Evolutionary conservation across 1,140 invertebrate species (phyloP).

Genomic region (Ericerus pela): DNA sequence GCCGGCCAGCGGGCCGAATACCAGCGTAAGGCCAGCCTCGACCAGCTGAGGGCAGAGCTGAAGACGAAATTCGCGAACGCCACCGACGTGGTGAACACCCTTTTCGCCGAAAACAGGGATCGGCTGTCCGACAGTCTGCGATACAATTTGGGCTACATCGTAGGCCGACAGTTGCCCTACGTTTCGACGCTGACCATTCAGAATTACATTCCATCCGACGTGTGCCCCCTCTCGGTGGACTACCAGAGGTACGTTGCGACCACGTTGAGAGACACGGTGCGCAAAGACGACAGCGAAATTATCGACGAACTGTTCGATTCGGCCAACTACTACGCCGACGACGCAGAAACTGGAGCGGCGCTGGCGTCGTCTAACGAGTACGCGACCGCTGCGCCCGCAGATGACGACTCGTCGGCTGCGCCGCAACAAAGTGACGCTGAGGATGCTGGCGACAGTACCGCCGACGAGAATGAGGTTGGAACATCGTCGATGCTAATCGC

Average conservation of each 20-base stretch:
- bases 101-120: neutral
- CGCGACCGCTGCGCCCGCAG: no score
- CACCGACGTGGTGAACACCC: neutral
- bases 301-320: no score
- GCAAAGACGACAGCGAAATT: no score
- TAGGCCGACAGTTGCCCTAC: neutral
- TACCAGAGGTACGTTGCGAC: neutral
- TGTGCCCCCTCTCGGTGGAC: neutral
- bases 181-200: neutral
- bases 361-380: no score
- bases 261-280: neutral
- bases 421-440: no score
- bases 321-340: no score
- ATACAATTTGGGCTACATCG: neutral
- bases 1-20: neutral
- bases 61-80: neutral
- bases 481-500: no score
- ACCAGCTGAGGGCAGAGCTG: neutral
- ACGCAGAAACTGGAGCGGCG: no score
- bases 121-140: neutral
- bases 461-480: no score
- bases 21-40: neutral
- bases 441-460: no score
- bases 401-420: no score
- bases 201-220: conserved; percentile 1